Percentiles rank a stretch among this genome's conserved stretches.
Conservation (phyloP, 1,140 invertebrate species). For the Homarus americanus region DNA sequence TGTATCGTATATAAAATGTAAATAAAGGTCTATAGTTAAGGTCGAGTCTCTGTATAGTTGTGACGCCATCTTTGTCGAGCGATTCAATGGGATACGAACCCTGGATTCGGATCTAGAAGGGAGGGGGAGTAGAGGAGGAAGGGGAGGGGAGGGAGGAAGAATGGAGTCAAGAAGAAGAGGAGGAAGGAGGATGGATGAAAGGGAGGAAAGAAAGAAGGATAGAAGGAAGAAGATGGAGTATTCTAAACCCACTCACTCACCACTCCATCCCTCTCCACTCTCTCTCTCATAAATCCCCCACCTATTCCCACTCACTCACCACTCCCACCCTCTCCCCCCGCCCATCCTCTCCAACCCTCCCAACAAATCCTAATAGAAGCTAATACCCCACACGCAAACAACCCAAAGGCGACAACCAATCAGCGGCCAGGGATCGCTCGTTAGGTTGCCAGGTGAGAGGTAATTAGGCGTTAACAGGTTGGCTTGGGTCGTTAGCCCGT, state of each 20-base stretch:
- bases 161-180: neutral
- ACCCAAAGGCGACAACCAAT: slow-evolving; percentile 42
- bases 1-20: too few relatives aligned
- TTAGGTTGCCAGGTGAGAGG: slow-evolving; percentile 45
- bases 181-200: neutral
- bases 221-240: neutral
- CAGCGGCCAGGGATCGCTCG: slow-evolving; percentile 23
- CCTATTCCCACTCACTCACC: neutral
- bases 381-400: slow-evolving; percentile 63
- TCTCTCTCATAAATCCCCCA: neutral
- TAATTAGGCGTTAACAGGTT: slow-evolving; percentile 37
- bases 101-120: too few relatives aligned
- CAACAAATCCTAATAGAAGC: slow-evolving; percentile 29
- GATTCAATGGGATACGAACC: too few relatives aligned
- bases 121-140: neutral
- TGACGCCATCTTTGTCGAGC: too few relatives aligned
- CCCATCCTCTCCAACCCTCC: slow-evolving; percentile 19
- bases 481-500: slow-evolving; percentile 12
- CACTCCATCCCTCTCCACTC: neutral
- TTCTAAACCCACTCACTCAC: neutral
- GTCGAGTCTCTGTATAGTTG: too few relatives aligned
- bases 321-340: neutral
- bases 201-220: neutral
- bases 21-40: too few relatives aligned
- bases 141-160: neutral